A percentile compares a stretch with the other conserved stretches of the same genome.
phyloP scores from a whole-genome alignment of 1,140 invertebrate species.

The Diabrotica virgifera region DNA sequence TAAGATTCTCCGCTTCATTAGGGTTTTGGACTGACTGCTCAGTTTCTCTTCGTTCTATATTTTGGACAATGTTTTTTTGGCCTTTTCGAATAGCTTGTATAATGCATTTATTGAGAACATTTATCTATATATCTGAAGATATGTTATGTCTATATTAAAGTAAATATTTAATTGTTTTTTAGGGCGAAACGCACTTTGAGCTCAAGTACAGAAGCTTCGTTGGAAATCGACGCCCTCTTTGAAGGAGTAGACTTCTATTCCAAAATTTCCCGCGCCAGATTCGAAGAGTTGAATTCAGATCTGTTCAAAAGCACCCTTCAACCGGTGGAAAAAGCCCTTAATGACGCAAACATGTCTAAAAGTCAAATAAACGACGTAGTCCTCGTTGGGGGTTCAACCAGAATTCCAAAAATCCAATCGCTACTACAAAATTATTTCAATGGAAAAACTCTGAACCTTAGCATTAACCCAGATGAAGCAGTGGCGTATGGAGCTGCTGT shows the following conservation, averaged over 20 bases:
- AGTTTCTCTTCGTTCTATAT: too few species aligned
- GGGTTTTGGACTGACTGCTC: too few species aligned
- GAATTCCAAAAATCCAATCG: conserved; percentile 64
- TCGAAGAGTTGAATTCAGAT: conserved; percentile 63
- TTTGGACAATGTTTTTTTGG: too few species aligned
- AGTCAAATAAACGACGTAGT: conserved; percentile 71
- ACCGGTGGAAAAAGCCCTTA: conserved; percentile 66
- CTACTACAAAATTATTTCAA: conserved; percentile 62
- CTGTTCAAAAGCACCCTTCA: conserved; percentile 59
- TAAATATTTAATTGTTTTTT: conserved; percentile 20
- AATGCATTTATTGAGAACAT: too few species aligned
- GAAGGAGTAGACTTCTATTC: conserved; percentile 67
- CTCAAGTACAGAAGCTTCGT: conserved; percentile 68
- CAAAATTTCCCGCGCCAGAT: conserved; percentile 58
- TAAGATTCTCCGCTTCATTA: too few species aligned
- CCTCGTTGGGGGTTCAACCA: conserved; percentile 75
- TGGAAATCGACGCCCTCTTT: conserved; percentile 73
- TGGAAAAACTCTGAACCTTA: conserved; percentile 62
- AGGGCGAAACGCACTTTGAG: conserved; percentile 76
- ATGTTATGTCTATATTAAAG: neutral
- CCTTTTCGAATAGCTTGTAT: too few species aligned
- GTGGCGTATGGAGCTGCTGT: conserved; percentile 66
- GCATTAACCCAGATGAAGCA: conserved; percentile 66
- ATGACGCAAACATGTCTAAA: conserved; percentile 74
- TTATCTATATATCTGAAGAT: too few species aligned